Evolutionary conservation across 2,797 vertebrate species (phyloP).

Genomic region (Microcaecilia unicolor): DNA sequence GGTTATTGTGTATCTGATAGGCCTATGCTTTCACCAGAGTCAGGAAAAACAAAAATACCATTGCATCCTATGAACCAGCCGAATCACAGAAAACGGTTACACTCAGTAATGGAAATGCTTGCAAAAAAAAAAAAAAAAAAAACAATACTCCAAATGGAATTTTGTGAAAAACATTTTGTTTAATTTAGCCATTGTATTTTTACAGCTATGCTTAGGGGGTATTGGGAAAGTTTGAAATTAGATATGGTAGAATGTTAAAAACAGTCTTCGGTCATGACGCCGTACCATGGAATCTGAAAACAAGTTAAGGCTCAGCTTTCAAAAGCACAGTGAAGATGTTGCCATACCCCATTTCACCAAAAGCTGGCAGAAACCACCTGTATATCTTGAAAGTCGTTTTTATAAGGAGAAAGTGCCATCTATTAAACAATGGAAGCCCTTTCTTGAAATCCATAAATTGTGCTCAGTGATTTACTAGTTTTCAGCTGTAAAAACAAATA

Average conservation of each 20-base stretch:
- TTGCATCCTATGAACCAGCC: too few species aligned
- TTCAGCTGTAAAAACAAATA: too few species aligned
- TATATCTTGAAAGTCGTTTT: not conserved
- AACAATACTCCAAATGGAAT: too few species aligned
- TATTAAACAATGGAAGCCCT: not conserved
- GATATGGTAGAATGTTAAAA: not conserved
- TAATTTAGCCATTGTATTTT: not conserved
- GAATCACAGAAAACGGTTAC: too few species aligned
- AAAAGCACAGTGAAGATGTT: not conserved
- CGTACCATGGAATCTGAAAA: slow-evolving; percentile 7
- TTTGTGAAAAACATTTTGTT: not conserved
- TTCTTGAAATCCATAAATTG: too few species aligned
- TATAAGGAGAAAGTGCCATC: not conserved
- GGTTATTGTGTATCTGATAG: too few species aligned
- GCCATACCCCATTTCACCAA: not conserved
- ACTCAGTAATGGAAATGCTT: too few species aligned
- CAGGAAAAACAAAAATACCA: too few species aligned
- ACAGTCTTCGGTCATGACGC: not conserved
- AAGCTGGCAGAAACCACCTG: not conserved
- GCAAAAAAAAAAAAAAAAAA: too few species aligned
- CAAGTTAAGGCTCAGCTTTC: not conserved
- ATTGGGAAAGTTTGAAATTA: slow-evolving; percentile 2
- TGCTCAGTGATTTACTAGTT: too few species aligned
- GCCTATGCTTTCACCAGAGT: too few species aligned
- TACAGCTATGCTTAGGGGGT: not conserved